A percentile compares a stretch with the other conserved stretches of the same genome.
phyloP scores from a whole-genome alignment of 2,888 invertebrate species.

The Incurvaria masculella region DNA sequence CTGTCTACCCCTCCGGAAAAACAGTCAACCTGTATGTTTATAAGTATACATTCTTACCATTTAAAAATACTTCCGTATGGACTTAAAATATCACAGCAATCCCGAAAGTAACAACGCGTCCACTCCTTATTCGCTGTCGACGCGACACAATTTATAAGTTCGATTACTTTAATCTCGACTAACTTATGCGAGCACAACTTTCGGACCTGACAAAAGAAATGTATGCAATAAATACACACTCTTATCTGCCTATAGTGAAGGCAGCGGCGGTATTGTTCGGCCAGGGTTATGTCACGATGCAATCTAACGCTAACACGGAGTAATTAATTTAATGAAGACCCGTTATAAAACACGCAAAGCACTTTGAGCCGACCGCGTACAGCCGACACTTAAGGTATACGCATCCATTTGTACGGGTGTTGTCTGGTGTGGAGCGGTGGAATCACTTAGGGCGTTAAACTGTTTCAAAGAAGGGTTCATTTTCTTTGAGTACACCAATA shows the following conservation, averaged over 20 bases:
- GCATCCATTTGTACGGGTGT: too few relatives aligned
- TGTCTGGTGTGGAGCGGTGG: too few relatives aligned
- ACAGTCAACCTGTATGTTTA: too few relatives aligned
- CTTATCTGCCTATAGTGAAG: constrained; percentile 34
- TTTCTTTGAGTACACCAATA: too few relatives aligned
- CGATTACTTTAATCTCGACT: constrained; percentile 58
- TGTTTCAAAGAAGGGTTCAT: too few relatives aligned
- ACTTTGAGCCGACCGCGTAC: constrained; percentile 37
- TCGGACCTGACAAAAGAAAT: constrained; percentile 59
- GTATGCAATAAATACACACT: constrained; percentile 50
- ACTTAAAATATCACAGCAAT: too few relatives aligned
- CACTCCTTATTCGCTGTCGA: constrained; percentile 22
- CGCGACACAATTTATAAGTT: constrained; percentile 58
- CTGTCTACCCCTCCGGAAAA: too few relatives aligned
- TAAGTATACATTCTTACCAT: too few relatives aligned
- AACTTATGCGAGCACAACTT: constrained; percentile 57
- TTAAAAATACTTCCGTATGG: too few relatives aligned
- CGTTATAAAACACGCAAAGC: constrained; percentile 38
- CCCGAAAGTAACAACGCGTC: too few relatives aligned
- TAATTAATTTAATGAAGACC: constrained; percentile 54
- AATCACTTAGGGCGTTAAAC: too few relatives aligned
- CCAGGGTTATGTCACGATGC: constrained; percentile 35
- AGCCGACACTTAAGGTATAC: too few relatives aligned
- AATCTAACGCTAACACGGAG: constrained; percentile 43
- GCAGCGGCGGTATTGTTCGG: constrained; percentile 38